These are phyloP conservation scores for Heloderma charlesbogerti DNA, from an alignment of 2,113 vertebrate genomes.

Conservation along the genomic window DNA sequence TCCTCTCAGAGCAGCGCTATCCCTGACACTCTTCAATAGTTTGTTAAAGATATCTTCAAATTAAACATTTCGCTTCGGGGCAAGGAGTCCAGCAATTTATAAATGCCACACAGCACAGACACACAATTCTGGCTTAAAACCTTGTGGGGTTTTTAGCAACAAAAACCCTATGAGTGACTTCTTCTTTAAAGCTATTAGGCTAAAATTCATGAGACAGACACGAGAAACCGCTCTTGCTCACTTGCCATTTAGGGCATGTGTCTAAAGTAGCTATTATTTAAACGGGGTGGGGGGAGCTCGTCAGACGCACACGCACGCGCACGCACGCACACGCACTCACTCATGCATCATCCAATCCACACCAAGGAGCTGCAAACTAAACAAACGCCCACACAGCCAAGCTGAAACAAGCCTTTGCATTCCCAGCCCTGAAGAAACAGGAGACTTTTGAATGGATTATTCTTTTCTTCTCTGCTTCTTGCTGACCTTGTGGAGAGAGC, in stretches of 20 bases:
- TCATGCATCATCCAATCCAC: conserved; percentile 68
- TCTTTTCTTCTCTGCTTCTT: conserved; percentile 9
- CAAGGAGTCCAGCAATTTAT: conserved; percentile 56
- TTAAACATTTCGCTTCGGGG: conserved; percentile 53
- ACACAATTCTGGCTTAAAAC: conserved; percentile 36
- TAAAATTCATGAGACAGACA: conserved; percentile 55
- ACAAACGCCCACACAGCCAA: conserved; percentile 80
- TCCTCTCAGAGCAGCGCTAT: background rate
- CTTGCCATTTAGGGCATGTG: background rate
- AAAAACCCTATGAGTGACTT: conserved; percentile 18
- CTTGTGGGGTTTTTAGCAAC: conserved; percentile 36
- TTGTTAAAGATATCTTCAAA: conserved; percentile 51
- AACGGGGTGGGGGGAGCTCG: conserved; percentile 54
- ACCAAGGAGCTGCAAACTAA: conserved; percentile 79
- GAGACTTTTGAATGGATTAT: conserved; percentile 31
- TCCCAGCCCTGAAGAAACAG: conserved; percentile 77
- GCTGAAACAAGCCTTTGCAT: conserved; percentile 75
- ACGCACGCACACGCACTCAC: conserved; percentile 70
- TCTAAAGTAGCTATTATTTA: conserved; percentile 74
- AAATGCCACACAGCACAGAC: conserved; percentile 63
- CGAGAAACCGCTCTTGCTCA: conserved; percentile 52
- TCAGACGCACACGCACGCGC: conserved; percentile 69
- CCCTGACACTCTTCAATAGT: background rate
- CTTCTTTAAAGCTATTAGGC: conserved; percentile 48
- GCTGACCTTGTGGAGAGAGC: background rate